A percentile compares a stretch with the other conserved stretches of the same genome.
Conservation (phyloP, 2,888 invertebrate genomes). For the Unio delphinus region DNA sequence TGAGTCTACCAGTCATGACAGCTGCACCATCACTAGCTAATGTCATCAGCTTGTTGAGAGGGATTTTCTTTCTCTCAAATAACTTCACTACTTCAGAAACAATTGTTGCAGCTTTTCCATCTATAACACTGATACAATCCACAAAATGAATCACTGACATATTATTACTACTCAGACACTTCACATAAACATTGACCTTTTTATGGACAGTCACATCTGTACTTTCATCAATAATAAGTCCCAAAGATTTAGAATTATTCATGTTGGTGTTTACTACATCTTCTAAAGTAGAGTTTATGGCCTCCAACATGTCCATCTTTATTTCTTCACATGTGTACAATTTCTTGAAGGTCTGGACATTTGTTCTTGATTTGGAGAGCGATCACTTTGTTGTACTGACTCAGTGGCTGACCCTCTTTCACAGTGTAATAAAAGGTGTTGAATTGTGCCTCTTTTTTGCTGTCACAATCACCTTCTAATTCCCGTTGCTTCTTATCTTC, state of each 20-base stretch:
- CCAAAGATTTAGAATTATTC: conserved; percentile 7
- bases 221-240: conserved; percentile 18
- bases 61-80: background rate
- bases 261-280: conserved; percentile 8
- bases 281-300: conserved; percentile 9
- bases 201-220: conserved; percentile 24
- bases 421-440: conserved; percentile 12
- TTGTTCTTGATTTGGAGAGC: conserved; percentile 14
- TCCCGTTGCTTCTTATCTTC: conserved; percentile 1
- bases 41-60: conserved; percentile 5
- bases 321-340: conserved; percentile 14
- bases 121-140: conserved; percentile 10
- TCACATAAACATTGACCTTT: conserved; percentile 20
- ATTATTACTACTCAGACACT: conserved; percentile 9
- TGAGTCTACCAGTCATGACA: conserved; percentile 4
- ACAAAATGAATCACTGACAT: conserved; percentile 15
- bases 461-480: conserved; percentile 7
- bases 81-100: conserved; percentile 7
- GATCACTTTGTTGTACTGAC: conserved; percentile 1
- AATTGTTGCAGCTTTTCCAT: conserved; percentile 21
- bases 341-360: conserved; percentile 20
- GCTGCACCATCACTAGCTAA: conserved; percentile 24
- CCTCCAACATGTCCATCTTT: conserved; percentile 13
- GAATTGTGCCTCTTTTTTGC: conserved; percentile 11
- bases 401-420: conserved; percentile 14